These are phyloP conservation scores for Aythya baeri DNA, from an alignment of 2,113 vertebrate genomes.

Conservation along the genomic window DNA sequence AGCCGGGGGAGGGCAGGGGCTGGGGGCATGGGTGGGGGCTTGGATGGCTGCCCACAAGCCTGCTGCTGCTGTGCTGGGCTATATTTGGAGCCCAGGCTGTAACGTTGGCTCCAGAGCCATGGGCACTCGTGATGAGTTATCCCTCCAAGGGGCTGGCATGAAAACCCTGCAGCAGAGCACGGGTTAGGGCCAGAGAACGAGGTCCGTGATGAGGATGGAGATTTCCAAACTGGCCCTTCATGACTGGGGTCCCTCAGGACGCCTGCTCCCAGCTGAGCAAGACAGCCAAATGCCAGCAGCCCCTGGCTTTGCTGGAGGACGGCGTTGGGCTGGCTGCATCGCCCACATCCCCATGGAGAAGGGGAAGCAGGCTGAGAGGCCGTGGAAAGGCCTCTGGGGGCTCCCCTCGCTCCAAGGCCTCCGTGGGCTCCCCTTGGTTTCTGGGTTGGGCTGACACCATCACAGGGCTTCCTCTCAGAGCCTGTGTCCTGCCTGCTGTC, in stretches of 20 bases:
- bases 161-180: background rate
- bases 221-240: background rate
- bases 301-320: background rate
- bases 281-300: background rate
- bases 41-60: background rate
- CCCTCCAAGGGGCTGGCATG: fast-evolving
- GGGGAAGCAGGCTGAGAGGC: background rate
- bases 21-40: background rate
- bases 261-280: background rate
- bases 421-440: background rate
- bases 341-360: background rate
- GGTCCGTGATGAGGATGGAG: background rate
- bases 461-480: background rate
- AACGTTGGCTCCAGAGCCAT: background rate
- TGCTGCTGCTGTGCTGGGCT: background rate
- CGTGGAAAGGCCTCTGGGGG: too few relatives aligned
- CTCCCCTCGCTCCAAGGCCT: too few relatives aligned
- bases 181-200: background rate
- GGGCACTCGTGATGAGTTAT: background rate
- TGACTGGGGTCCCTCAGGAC: background rate
- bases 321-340: background rate
- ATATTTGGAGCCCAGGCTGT: background rate
- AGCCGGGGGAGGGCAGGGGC: background rate
- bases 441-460: background rate
- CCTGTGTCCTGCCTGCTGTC: background rate